Percentiles rank a stretch among this genome's conserved stretches.
phyloP scores from a whole-genome alignment of 2,888 invertebrate species.

The Macrosoma leucophasiata region DNA sequence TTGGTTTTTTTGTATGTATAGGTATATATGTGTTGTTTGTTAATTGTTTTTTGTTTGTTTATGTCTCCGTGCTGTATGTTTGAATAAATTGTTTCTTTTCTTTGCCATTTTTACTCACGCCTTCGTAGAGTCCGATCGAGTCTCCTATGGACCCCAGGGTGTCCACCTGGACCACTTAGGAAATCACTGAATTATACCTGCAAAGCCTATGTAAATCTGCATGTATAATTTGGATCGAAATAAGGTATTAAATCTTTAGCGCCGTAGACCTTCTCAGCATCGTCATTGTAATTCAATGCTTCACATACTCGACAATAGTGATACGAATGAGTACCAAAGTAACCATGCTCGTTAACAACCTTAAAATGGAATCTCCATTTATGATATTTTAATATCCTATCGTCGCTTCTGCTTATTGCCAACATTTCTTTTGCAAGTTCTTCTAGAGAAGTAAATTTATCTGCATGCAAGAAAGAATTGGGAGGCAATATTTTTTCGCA shows the following conservation, averaged over 20 bases:
- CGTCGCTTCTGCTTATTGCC: constrained; percentile 48
- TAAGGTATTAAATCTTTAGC: constrained; percentile 32
- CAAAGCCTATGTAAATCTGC: too few relatives aligned
- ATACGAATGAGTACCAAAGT: constrained; percentile 74
- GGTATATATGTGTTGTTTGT: too few relatives aligned
- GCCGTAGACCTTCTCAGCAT: constrained; percentile 33
- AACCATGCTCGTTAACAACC: constrained; percentile 80
- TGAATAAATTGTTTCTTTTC: constrained; percentile 14
- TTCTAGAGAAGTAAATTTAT: constrained; percentile 65
- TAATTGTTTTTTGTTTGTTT: too few relatives aligned
- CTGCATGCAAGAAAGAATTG: constrained; percentile 77
- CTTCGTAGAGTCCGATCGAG: too few relatives aligned
- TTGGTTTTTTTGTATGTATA: too few relatives aligned
- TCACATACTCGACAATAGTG: constrained; percentile 81
- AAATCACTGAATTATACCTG: too few relatives aligned
- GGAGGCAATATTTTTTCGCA: constrained; percentile 75
- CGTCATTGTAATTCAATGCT: constrained; percentile 78
- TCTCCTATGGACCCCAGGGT: too few relatives aligned
- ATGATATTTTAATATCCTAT: constrained; percentile 64
- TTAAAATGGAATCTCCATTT: constrained; percentile 76
- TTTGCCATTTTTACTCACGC: constrained; percentile 6
- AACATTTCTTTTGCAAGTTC: constrained; percentile 71
- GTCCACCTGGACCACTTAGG: too few relatives aligned
- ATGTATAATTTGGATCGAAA: constrained; percentile 29
- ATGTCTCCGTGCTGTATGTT: constrained; percentile 24